Conservation (phyloP, 2,888 invertebrate species). For the Phorcus lineatus region DNA sequence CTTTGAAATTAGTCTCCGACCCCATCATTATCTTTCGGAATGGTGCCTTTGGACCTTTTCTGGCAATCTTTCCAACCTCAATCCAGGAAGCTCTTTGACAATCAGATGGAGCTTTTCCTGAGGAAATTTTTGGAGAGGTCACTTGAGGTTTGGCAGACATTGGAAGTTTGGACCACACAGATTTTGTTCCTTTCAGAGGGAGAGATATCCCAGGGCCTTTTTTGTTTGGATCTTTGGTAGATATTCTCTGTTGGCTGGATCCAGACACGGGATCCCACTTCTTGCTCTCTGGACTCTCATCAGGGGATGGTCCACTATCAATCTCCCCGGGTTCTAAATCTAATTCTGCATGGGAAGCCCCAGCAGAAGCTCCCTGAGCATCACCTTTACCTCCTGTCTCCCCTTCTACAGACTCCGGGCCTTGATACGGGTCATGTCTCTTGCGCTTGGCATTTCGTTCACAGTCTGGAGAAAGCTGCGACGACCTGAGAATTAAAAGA, state of each 20-base stretch:
- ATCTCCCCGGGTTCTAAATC: slow-evolving; percentile 2
- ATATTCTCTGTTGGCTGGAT: too few relatives aligned
- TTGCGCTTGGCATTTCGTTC: too few relatives aligned
- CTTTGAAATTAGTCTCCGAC: neutral
- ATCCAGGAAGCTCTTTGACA: neutral
- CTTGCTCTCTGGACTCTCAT: neutral
- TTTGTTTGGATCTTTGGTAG: too few relatives aligned
- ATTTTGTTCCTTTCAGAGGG: too few relatives aligned
- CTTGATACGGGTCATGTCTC: too few relatives aligned
- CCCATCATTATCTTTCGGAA: neutral
- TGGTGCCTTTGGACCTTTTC: neutral
- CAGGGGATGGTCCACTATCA: neutral
- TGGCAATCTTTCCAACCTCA: slow-evolving; percentile 1
- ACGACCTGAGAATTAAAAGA: neutral
- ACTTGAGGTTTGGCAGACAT: neutral
- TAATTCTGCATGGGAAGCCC: neutral
- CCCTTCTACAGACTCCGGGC: too few relatives aligned
- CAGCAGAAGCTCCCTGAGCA: too few relatives aligned
- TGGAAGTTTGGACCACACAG: too few relatives aligned
- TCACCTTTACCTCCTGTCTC: too few relatives aligned
- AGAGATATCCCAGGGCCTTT: too few relatives aligned
- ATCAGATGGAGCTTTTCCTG: neutral
- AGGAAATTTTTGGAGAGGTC: neutral
- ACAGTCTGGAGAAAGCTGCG: neutral
- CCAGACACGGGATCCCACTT: neutral